Percentiles rank a stretch among this genome's conserved stretches.
Conservation (phyloP, 2,113 vertebrate species). For the Rhea americana region DNA sequence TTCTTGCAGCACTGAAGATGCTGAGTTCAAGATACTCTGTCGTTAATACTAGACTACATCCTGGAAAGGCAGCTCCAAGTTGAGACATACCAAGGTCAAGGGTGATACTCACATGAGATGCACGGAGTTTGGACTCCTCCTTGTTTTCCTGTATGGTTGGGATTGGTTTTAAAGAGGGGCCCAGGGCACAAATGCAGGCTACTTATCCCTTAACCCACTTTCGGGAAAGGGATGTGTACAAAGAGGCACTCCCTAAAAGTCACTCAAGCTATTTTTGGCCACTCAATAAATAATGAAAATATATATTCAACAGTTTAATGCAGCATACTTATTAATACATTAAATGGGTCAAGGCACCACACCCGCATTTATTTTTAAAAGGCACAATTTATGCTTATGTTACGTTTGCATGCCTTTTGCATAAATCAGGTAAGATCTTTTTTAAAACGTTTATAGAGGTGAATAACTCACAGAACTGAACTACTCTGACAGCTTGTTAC, state of each 20-base stretch:
- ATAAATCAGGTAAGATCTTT: not conserved
- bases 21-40: not conserved
- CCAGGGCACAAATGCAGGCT: not conserved
- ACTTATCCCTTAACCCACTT: not conserved
- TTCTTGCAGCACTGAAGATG: not conserved
- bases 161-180: not conserved
- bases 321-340: not conserved
- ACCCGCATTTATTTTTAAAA: not conserved
- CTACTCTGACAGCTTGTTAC: not conserved
- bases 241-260: not conserved
- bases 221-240: not conserved
- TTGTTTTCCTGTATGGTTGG: fast-evolving
- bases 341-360: not conserved
- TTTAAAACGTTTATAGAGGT: not conserved
- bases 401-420: not conserved
- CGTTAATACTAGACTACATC: not conserved
- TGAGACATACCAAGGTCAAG: not conserved
- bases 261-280: not conserved
- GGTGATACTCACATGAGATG: not conserved
- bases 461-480: not conserved
- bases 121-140: not conserved
- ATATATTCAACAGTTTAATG: not conserved
- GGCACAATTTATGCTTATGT: not conserved
- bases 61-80: not conserved
- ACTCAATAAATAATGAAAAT: conserved; percentile 1